phyloP scores from a whole-genome alignment of 2,113 vertebrate species.

The Heterotis niloticus region DNA sequence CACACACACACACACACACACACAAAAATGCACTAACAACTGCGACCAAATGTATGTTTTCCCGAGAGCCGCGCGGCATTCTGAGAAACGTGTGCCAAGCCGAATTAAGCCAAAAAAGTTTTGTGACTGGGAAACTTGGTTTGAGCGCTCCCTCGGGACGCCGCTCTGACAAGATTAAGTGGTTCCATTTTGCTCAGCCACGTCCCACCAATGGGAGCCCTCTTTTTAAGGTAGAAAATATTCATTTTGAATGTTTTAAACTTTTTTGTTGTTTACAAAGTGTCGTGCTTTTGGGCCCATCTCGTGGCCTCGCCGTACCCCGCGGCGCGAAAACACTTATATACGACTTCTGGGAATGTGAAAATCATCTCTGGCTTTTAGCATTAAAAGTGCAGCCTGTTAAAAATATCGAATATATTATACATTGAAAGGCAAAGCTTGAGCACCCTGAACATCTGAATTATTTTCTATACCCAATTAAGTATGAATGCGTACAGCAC shows the following conservation, averaged over 20 bases:
- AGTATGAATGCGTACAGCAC: background rate
- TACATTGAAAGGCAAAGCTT: background rate
- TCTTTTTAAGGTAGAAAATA: background rate
- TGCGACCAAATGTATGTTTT: slow-evolving; percentile 64
- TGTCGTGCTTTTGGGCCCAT: background rate
- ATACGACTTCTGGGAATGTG: too few species aligned
- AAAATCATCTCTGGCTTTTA: background rate
- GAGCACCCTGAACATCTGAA: background rate
- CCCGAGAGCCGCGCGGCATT: slow-evolving; percentile 57
- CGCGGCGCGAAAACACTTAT: too few species aligned
- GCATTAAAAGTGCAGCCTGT: background rate
- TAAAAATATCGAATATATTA: background rate
- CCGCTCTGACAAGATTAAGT: slow-evolving; percentile 55
- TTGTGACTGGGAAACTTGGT: slow-evolving; percentile 62
- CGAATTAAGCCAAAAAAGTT: slow-evolving; percentile 65
- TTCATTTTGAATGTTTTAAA: slow-evolving; percentile 1
- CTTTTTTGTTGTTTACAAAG: background rate
- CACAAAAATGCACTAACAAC: slow-evolving; percentile 68
- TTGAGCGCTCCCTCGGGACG: slow-evolving; percentile 56
- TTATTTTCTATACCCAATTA: background rate
- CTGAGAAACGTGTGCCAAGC: slow-evolving; percentile 66
- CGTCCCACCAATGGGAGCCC: background rate
- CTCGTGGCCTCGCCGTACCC: too few species aligned
- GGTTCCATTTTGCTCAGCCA: slow-evolving; percentile 42
- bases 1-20: slow-evolving; percentile 5